Evolutionary conservation across 2,113 vertebrate genomes (phyloP).

Genomic region (Leptobrachium ailaonicum): DNA sequence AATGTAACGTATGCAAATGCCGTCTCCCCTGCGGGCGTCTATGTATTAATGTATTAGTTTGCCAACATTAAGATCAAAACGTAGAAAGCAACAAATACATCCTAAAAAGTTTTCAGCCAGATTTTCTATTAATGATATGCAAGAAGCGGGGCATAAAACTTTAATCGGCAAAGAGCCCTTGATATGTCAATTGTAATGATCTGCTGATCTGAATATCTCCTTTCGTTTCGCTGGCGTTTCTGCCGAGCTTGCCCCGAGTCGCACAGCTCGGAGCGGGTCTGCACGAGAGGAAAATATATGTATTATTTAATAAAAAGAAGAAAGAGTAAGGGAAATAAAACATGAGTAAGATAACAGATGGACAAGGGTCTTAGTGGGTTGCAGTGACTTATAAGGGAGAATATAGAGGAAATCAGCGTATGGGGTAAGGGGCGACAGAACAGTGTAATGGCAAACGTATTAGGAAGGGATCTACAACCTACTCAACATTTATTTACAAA

Average conservation of each 20-base stretch:
- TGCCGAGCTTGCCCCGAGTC: conserved; percentile 89
- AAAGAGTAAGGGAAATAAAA: conserved; percentile 57
- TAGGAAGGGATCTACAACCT: conserved; percentile 69
- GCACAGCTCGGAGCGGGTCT: conserved; percentile 91
- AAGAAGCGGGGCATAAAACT: conserved; percentile 94
- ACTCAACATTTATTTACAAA: not conserved
- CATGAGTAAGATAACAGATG: conserved; percentile 86
- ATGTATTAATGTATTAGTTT: conserved; percentile 84
- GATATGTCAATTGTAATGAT: conserved; percentile 97
- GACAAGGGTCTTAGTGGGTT: conserved; percentile 83
- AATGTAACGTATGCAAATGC: conserved; percentile 80
- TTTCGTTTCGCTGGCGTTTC: conserved; percentile 86
- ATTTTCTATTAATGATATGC: conserved; percentile 95
- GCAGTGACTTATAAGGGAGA: conserved; percentile 78
- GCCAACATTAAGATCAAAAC: conserved; percentile 85
- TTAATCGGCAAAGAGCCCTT: conserved; percentile 84
- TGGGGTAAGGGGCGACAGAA: conserved; percentile 72
- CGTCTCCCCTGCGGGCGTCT: conserved; percentile 64
- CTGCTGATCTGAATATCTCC: conserved; percentile 86
- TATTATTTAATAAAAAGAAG: not conserved
- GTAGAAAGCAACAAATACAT: conserved; percentile 80
- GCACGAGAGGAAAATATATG: conserved; percentile 35
- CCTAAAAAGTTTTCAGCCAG: conserved; percentile 90
- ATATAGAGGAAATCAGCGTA: conserved; percentile 74
- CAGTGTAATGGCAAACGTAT: conserved; percentile 68